Percentiles rank a stretch among this genome's conserved stretches.
These are phyloP conservation scores for Hydrolagus colliei DNA, from an alignment of 2,797 vertebrate species.

Conservation along the genomic window DNA sequence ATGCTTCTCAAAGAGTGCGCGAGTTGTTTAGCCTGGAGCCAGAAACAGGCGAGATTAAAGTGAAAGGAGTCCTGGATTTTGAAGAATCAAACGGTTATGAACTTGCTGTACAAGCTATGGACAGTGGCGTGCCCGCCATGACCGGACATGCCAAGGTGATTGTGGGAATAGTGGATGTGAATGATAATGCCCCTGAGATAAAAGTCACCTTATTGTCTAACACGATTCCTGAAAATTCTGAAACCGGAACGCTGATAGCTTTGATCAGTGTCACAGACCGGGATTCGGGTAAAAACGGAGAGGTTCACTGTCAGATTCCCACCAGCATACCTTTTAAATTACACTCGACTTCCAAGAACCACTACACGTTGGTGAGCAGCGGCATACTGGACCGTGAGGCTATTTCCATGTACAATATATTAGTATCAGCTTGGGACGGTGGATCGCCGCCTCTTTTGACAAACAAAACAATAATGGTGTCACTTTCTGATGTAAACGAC, in stretches of 20 bases:
- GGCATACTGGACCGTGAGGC: conserved; percentile 54
- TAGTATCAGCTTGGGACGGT: conserved; percentile 50
- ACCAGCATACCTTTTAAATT: conserved; percentile 51
- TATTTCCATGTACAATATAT: conserved; percentile 46
- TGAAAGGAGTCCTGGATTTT: neutral
- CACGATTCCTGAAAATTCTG: conserved; percentile 60
- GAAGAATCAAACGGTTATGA: conserved; percentile 52
- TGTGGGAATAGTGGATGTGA: conserved; percentile 61
- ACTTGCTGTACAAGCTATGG: conserved; percentile 67
- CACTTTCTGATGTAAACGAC: neutral
- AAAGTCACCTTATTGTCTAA: conserved; percentile 61
- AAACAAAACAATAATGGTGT: neutral
- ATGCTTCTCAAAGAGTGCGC: conserved; percentile 49
- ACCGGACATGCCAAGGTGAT: conserved; percentile 57
- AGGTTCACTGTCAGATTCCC: conserved; percentile 46
- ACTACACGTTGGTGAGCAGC: conserved; percentile 56
- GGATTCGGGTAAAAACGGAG: conserved; percentile 59
- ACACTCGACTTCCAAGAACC: conserved; percentile 52
- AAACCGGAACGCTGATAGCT: conserved; percentile 63
- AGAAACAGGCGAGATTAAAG: neutral
- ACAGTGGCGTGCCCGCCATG: conserved; percentile 61
- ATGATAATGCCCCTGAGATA: conserved; percentile 71
- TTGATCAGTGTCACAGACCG: conserved; percentile 57
- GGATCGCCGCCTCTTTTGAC: conserved; percentile 36
- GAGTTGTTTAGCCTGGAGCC: conserved; percentile 10